Percentiles rank a stretch among this genome's conserved stretches.
These are phyloP conservation scores for Papilio machaon DNA, from an alignment of 1,140 invertebrate genomes.

Conservation along the genomic window DNA sequence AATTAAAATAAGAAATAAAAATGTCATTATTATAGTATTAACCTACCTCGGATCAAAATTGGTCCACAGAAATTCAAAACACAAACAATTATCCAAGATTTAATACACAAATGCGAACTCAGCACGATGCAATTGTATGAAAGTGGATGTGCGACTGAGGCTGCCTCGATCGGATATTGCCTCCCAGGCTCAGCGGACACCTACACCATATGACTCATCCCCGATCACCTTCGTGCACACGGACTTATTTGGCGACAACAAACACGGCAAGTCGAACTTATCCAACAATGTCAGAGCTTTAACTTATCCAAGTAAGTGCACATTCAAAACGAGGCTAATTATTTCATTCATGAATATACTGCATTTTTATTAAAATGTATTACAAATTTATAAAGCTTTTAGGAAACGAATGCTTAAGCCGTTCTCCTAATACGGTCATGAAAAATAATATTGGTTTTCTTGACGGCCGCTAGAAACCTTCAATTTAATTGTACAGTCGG, in stretches of 20 bases:
- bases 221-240: conserved; percentile 73
- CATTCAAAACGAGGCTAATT: conserved; percentile 28
- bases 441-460: not conserved
- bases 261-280: conserved; percentile 59
- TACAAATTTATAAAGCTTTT: not conserved
- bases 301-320: conserved; percentile 22
- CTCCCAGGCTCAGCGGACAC: conserved; percentile 64
- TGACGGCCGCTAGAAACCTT: not conserved
- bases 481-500: no score
- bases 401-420: not conserved
- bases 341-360: conserved; percentile 30
- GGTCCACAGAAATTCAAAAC: not conserved
- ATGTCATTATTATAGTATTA: not conserved
- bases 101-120: not conserved
- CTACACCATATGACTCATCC: conserved; percentile 71
- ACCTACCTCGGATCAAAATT: conserved; percentile 6
- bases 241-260: conserved; percentile 77
- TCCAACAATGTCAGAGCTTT: conserved; percentile 61
- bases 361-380: not conserved
- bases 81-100: conserved; percentile 1
- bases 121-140: conserved; percentile 31
- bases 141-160: conserved; percentile 62
- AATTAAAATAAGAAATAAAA: not conserved
- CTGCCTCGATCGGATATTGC: conserved; percentile 42
- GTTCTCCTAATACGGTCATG: not conserved